Percentiles rank a stretch among this genome's conserved stretches.
phyloP scores from a whole-genome alignment of 2,797 vertebrate genomes.

The Protosalanx chinensis region DNA sequence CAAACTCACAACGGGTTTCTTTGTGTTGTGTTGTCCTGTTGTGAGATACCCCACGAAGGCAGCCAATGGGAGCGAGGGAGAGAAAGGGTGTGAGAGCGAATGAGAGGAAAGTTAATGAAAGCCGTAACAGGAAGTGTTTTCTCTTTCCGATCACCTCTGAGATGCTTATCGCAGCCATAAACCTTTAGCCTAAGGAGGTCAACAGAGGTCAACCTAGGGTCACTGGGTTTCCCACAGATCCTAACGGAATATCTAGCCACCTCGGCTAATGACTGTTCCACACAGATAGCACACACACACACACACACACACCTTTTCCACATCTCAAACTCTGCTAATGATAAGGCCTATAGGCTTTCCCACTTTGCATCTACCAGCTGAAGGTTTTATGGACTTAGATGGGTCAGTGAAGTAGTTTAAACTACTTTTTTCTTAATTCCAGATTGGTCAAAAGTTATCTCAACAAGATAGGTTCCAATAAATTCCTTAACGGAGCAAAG shows the following conservation, averaged over 20 bases:
- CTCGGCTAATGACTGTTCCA: constrained; percentile 32
- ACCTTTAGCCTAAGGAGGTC: constrained; percentile 39
- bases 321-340: constrained; percentile 7
- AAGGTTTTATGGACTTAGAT: too few species aligned
- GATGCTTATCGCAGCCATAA: constrained; percentile 58
- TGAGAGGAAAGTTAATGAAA: constrained; percentile 40
- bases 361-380: too few species aligned
- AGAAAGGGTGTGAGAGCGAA: neutral
- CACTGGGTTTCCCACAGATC: constrained; percentile 30
- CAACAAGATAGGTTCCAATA: too few species aligned
- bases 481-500: too few species aligned
- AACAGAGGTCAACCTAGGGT: neutral
- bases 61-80: too few species aligned
- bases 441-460: too few species aligned
- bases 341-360: neutral
- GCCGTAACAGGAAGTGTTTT: constrained; percentile 17
- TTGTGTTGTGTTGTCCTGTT: neutral
- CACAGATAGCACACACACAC: constrained; percentile 51
- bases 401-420: too few species aligned
- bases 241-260: constrained; percentile 47
- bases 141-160: constrained; percentile 26
- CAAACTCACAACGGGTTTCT: neutral
- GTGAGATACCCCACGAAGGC: neutral
- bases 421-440: too few species aligned
- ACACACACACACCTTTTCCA: constrained; percentile 45